Percentiles rank a stretch among this genome's conserved stretches.
Evolutionary conservation across 2,888 invertebrate species (phyloP).

Genomic region (Hymenopus coronatus): DNA sequence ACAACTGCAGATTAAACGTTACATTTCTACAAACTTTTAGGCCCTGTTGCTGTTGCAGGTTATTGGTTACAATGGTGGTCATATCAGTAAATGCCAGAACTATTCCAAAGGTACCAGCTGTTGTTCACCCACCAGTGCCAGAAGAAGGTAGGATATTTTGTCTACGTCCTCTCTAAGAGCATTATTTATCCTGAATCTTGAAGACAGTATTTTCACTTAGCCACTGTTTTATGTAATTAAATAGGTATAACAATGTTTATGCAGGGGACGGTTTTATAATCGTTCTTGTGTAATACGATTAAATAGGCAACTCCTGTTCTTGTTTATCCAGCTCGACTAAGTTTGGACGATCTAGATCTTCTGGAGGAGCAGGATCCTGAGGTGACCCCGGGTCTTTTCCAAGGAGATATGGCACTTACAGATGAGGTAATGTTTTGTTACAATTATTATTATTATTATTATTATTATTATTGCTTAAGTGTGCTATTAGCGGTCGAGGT

Average conservation of each 20-base stretch:
- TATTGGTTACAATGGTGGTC: neutral
- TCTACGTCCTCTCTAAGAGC: neutral
- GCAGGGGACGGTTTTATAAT: neutral
- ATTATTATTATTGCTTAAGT: neutral
- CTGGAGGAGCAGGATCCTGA: slow-evolving; percentile 57
- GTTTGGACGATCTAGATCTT: slow-evolving; percentile 33
- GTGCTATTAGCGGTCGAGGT: too few species aligned
- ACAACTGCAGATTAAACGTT: too few species aligned
- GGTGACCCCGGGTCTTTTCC: slow-evolving; percentile 62
- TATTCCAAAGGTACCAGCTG: slow-evolving; percentile 48
- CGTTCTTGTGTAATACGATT: neutral
- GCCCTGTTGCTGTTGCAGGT: neutral
- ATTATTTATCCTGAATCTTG: too few species aligned
- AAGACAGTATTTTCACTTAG: too few species aligned
- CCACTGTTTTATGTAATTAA: too few species aligned
- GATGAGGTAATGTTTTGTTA: slow-evolving; percentile 45
- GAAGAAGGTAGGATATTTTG: slow-evolving; percentile 45
- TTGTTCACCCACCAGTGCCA: slow-evolving; percentile 49
- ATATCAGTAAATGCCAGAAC: neutral
- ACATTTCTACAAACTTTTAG: too few species aligned
- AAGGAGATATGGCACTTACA: slow-evolving; percentile 67
- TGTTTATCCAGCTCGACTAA: slow-evolving; percentile 31
- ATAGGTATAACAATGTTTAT: too few species aligned
- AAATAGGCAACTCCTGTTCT: neutral
- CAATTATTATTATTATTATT: neutral